These are phyloP conservation scores for Martes flavigula DNA, from an alignment of 2,797 vertebrate species.

Conservation along the genomic window DNA sequence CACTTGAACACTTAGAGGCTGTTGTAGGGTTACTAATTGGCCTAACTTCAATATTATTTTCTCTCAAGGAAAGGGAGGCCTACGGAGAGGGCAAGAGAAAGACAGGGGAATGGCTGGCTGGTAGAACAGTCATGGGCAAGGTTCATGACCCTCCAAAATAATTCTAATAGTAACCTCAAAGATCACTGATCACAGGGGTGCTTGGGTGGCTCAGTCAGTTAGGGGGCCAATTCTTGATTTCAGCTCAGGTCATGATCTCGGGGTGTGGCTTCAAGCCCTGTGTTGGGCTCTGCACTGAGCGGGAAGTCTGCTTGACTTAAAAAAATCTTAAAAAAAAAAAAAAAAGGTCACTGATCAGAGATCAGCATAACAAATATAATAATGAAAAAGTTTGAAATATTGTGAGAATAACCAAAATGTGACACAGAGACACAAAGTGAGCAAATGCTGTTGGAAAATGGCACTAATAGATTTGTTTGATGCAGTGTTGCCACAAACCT, in stretches of 20 bases:
- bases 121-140: not conserved
- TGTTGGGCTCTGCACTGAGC: not conserved
- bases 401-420: not conserved
- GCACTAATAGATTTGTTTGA: not conserved
- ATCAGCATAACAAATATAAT: not conserved
- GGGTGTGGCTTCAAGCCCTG: not conserved
- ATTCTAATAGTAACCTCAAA: not conserved
- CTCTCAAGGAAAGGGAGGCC: not conserved
- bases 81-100: not conserved
- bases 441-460: not conserved
- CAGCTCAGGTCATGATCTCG: not conserved
- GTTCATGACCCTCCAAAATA: not conserved
- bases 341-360: not conserved
- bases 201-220: not conserved
- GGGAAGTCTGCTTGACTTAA: not conserved
- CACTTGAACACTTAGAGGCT: not conserved
- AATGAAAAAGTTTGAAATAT: not conserved
- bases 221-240: not conserved
- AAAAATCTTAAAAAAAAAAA: not conserved
- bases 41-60: not conserved
- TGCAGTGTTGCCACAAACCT: not conserved
- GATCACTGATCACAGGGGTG: not conserved
- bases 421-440: not conserved
- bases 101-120: not conserved
- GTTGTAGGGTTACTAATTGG: not conserved